A percentile compares a stretch with the other conserved stretches of the same genome.
Conservation (phyloP, 2,888 invertebrate species). For the Trissoscelio sp. region DNA sequence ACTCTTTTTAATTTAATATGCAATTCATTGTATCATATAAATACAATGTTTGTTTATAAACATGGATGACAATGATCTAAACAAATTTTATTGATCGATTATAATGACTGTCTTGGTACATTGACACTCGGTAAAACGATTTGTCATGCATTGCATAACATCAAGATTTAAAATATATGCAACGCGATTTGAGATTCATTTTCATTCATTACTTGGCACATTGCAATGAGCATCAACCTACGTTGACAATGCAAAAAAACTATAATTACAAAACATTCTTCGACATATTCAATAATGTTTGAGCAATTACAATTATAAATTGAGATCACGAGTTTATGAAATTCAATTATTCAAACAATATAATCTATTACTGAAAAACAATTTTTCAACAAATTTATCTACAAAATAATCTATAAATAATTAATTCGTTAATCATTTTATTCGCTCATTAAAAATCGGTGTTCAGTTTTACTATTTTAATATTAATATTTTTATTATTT, state of each 20-base stretch:
- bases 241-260: slow-evolving; percentile 36
- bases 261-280: slow-evolving; percentile 50
- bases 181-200: slow-evolving; percentile 32
- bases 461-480: no score
- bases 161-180: slow-evolving; percentile 46
- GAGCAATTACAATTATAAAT: slow-evolving; percentile 53
- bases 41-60: slow-evolving; percentile 25
- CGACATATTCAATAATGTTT: slow-evolving; percentile 22
- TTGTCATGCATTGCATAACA: slow-evolving; percentile 44
- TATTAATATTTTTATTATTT: no score
- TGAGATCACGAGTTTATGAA: slow-evolving; percentile 34
- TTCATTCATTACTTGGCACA: slow-evolving; percentile 40
- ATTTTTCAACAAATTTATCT: background rate
- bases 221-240: slow-evolving; percentile 31
- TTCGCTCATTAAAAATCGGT: no score
- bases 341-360: slow-evolving; percentile 35
- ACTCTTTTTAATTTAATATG: background rate
- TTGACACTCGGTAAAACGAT: slow-evolving; percentile 42
- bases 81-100: slow-evolving; percentile 25
- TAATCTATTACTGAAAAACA: slow-evolving; percentile 3
- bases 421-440: no score
- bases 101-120: slow-evolving; percentile 24
- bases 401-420: background rate
- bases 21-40: no score
- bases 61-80: slow-evolving; percentile 2